Percentiles rank a stretch among this genome's conserved stretches.
phyloP scores from a whole-genome alignment of 2,797 vertebrate species.

The Holocentrus rufus region DNA sequence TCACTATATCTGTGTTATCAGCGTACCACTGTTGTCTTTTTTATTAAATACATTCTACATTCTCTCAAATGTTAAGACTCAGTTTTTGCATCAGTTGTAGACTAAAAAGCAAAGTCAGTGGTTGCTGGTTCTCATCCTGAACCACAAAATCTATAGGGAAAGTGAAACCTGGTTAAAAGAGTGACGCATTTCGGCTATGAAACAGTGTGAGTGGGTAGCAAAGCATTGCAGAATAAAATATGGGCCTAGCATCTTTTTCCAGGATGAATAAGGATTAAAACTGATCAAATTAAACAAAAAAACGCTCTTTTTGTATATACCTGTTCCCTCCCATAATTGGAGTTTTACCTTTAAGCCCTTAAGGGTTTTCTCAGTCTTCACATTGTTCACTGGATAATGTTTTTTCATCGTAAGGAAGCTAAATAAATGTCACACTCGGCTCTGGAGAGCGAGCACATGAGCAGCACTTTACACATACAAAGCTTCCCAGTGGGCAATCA shows the following conservation, averaged over 20 bases:
- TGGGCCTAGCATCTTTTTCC: neutral
- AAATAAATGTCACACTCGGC: neutral
- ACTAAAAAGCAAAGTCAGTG: no score
- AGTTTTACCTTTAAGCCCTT: neutral
- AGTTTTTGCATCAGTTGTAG: no score
- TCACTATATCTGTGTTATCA: neutral
- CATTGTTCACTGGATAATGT: neutral
- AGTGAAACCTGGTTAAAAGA: neutral
- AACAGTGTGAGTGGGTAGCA: neutral
- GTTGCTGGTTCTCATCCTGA: neutral
- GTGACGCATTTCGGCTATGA: neutral
- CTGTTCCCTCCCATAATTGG: neutral
- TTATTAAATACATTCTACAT: no score
- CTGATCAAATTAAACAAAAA: no score
- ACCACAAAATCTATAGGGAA: neutral
- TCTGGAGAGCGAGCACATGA: conserved; percentile 40
- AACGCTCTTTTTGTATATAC: neutral
- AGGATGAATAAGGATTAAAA: neutral
- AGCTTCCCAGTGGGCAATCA: conserved; percentile 49
- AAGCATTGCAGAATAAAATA: neutral
- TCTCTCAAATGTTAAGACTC: no score
- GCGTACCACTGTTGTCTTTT: no score
- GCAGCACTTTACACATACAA: conserved; percentile 13
- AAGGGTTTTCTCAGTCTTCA: neutral
- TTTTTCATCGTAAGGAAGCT: neutral